Conservation (phyloP, 37 sponge, comb jelly and placozoan genomes). For the Cliona cf. orientalis region DNA sequence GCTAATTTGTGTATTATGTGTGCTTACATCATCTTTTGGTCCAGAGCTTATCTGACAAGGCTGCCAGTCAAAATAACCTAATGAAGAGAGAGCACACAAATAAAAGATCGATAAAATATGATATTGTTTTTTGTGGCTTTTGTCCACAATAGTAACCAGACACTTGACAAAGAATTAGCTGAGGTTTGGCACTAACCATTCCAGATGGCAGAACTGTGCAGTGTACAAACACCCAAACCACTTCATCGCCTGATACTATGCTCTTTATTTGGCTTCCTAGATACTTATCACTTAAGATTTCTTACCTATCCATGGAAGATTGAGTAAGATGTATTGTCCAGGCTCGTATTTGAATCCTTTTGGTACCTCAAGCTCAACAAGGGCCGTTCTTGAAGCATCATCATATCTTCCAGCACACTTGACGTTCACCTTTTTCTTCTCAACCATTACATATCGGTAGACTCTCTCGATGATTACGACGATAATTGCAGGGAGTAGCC, state of each 20-base stretch:
- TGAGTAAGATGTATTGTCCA: slow-evolving; percentile 56
- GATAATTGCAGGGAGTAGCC: slow-evolving; percentile 51
- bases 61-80: slow-evolving; percentile 52
- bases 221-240: too few relatives aligned
- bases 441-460: slow-evolving; percentile 14
- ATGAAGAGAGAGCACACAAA: too few relatives aligned
- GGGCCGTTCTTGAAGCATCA: slow-evolving; percentile 23
- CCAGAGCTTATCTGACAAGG: slow-evolving; percentile 39
- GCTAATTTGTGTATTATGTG: too few relatives aligned
- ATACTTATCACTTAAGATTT: too few relatives aligned
- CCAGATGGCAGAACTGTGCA: too few relatives aligned
- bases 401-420: slow-evolving; percentile 47
- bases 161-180: too few relatives aligned
- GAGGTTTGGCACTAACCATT: too few relatives aligned
- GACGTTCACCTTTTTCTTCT: slow-evolving; percentile 5
- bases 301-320: slow-evolving; percentile 60
- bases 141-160: too few relatives aligned
- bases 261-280: too few relatives aligned
- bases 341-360: slow-evolving; percentile 36
- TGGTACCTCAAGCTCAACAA: slow-evolving; percentile 55
- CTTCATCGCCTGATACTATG: too few relatives aligned
- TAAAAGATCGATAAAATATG: too few relatives aligned
- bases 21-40: slow-evolving; percentile 48
- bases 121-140: too few relatives aligned
- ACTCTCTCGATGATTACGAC: slow-evolving; percentile 38